Base-by-base conservation (phyloP, 2,888 invertebrate species). In the Villa cingulata region DNA sequence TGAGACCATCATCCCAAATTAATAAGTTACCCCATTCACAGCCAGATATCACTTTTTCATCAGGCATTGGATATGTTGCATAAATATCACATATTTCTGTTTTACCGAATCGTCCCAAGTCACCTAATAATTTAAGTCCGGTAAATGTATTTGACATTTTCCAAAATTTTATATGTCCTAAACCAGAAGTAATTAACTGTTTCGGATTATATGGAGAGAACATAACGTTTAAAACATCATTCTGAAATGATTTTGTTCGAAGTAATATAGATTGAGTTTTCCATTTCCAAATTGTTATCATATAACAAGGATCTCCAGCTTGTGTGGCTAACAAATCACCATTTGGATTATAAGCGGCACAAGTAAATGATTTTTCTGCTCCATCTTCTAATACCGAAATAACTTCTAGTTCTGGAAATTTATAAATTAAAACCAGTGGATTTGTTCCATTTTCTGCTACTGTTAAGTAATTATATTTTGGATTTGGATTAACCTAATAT, bases 101-200 rank as follows among this genome's bases (percentile, higher is more conserved):
- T 69, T 88, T 88, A 2, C 91, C 92, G 64, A 92, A 94, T 60
- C 87, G 76, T 1, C 92, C 92, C n/a, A 88, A 65, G 59, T 85
- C 81, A 2, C 90, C 89, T 66, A 90, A 82, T 9, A 94, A 70
- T 66, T 94, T 94, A 0, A 92, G 69, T 1, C 92, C 92, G 0
- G 92, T 94, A 61, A 92, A 94, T 0, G 94, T 92, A 53, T 76
- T 65, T 0, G 84, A 83, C 84, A 92, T 91, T 73, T 88, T 91
- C 92, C 92, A 94, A 68, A 90, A 90, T 65, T 89, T 89, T 27
- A 86, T 81, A 59, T 89, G 88, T 17, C 81, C 81, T 2, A 80
- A 66, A 12, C 88, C 89, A 57, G 83, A 78, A 4, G 89, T 81
- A 4, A 83, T 83, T 36, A 94, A 71, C 55, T 86, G 80, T 10